Conservation (phyloP, 2,797 vertebrate genomes). For the Sus cebifrons region DNA sequence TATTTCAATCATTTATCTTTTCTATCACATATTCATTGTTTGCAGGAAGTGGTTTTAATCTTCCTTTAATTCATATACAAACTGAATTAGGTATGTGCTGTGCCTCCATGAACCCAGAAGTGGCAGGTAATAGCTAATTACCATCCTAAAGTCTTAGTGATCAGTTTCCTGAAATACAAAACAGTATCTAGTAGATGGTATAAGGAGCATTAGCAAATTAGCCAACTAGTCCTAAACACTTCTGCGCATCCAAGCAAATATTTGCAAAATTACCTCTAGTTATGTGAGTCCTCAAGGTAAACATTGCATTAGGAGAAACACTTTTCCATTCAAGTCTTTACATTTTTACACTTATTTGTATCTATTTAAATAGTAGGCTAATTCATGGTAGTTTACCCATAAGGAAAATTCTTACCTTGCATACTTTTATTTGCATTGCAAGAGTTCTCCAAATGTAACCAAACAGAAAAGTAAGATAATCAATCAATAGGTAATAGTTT, state of each 20-base stretch:
- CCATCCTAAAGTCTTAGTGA: constrained; percentile 15
- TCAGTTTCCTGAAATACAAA: constrained; percentile 25
- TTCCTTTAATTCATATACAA: background rate
- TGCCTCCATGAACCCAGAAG: background rate
- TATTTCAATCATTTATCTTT: background rate
- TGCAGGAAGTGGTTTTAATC: constrained; percentile 41
- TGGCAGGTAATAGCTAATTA: background rate
- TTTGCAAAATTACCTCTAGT: background rate
- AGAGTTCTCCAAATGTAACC: background rate
- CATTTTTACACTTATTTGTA: background rate
- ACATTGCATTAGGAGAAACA: background rate
- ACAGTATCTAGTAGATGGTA: background rate
- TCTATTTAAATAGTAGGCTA: background rate
- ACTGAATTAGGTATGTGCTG: background rate
- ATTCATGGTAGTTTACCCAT: background rate
- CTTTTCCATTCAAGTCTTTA: background rate
- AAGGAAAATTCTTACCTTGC: background rate
- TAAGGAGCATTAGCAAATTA: background rate
- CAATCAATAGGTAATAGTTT: background rate
- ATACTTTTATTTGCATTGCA: background rate
- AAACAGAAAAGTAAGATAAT: background rate
- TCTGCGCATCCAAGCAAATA: background rate
- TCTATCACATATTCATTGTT: background rate
- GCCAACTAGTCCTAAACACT: background rate
- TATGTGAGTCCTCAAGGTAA: background rate